phyloP scores from a whole-genome alignment of 2,797 vertebrate genomes.

The Pantherophis vulpinus region DNA sequence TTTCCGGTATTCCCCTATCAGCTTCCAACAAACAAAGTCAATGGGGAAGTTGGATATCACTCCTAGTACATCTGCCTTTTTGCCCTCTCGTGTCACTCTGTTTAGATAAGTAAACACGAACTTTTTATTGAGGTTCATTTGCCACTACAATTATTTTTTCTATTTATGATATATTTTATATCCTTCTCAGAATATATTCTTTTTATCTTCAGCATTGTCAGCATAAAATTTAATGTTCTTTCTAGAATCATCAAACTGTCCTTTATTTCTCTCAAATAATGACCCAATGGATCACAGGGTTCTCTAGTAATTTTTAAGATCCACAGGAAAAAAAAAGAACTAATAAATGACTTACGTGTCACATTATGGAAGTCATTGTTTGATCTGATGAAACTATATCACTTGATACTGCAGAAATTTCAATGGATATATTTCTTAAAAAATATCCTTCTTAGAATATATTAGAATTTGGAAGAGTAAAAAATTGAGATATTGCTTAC shows the following conservation, averaged over 20 bases:
- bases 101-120: background rate
- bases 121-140: background rate
- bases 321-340: background rate
- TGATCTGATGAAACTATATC: background rate
- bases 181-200: background rate
- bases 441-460: too few species aligned
- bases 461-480: background rate
- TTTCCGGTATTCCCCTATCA: background rate
- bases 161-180: background rate
- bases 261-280: background rate
- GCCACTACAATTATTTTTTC: background rate
- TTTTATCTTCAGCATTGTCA: background rate
- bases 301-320: background rate
- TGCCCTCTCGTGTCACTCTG: background rate
- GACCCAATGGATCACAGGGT: background rate
- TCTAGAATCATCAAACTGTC: background rate
- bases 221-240: background rate
- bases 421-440: too few species aligned
- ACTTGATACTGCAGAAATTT: background rate
- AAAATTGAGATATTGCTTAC: background rate
- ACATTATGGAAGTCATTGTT: background rate
- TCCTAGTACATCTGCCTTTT: background rate
- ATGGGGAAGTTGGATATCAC: background rate
- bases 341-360: background rate
- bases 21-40: background rate